Percentiles rank a stretch among this genome's conserved stretches.
These are phyloP conservation scores for Nothocercus julius DNA, from an alignment of 2,113 vertebrate genomes.

Conservation along the genomic window DNA sequence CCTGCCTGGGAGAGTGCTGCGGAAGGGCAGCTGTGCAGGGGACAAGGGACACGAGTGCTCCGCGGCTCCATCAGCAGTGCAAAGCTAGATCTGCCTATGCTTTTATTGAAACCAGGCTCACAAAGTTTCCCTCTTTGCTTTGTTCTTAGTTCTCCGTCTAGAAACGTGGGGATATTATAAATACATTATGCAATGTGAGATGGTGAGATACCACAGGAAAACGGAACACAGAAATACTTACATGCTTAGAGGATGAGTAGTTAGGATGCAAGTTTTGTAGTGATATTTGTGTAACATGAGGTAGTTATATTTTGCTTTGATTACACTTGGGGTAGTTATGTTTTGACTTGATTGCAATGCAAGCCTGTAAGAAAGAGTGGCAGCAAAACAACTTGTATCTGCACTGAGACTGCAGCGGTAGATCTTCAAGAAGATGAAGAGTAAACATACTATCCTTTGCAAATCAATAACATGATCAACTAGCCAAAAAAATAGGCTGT, in stretches of 20 bases:
- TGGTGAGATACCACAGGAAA: not conserved
- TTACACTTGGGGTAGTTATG: not conserved
- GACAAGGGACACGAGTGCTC: not conserved
- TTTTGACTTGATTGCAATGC: not conserved
- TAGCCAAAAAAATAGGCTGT: slow-evolving; percentile 37
- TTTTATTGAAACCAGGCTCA: not conserved
- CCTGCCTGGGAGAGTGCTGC: not conserved
- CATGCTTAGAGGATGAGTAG: not conserved
- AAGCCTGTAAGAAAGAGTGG: not conserved
- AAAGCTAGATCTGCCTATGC: not conserved
- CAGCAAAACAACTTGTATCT: not conserved
- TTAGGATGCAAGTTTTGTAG: not conserved
- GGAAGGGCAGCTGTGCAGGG: not conserved
- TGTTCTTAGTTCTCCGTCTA: not conserved
- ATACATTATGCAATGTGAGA: not conserved
- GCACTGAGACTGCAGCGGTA: not conserved
- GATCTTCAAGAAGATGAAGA: not conserved
- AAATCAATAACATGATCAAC: not conserved
- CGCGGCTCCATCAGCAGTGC: not conserved
- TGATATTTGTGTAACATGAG: not conserved
- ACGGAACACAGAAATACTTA: not conserved
- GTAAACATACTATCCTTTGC: not conserved
- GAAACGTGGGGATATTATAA: not conserved
- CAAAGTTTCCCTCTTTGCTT: not conserved
- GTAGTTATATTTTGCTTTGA: not conserved